Evolutionary conservation across 2,113 vertebrate genomes (phyloP).

Genomic region (Esox niger): DNA sequence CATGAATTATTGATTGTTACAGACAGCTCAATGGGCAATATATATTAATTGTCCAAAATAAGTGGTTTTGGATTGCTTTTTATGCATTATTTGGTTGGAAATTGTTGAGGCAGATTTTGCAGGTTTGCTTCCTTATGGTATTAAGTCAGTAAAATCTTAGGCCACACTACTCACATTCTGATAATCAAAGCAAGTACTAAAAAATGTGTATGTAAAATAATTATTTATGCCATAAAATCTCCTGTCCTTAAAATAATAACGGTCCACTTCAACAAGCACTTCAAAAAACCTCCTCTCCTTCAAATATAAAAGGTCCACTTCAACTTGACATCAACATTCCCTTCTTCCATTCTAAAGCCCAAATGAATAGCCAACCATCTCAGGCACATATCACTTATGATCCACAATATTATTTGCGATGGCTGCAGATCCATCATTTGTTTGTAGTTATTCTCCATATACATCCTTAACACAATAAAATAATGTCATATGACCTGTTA

Average conservation of each 20-base stretch:
- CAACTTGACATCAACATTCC: too few species aligned
- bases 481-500: too few species aligned
- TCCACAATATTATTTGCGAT: too few species aligned
- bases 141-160: conserved; percentile 31
- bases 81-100: neutral
- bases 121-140: conserved; percentile 36
- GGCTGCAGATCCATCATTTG: too few species aligned
- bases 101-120: neutral
- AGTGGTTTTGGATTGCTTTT: neutral
- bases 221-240: neutral
- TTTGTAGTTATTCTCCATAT: too few species aligned
- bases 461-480: too few species aligned
- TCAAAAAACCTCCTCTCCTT: neutral
- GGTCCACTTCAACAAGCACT: too few species aligned
- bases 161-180: neutral
- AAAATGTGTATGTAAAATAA: neutral
- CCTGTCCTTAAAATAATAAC: too few species aligned
- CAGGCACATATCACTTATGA: conserved; percentile 18
- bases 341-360: too few species aligned
- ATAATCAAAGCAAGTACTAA: neutral
- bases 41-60: neutral
- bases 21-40: neutral
- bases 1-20: neutral
- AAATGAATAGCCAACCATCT: neutral
- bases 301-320: too few species aligned